A percentile compares a stretch with the other conserved stretches of the same genome.
Evolutionary conservation across 2,113 vertebrate genomes (phyloP).

Genomic region (Blennius ocellaris): DNA sequence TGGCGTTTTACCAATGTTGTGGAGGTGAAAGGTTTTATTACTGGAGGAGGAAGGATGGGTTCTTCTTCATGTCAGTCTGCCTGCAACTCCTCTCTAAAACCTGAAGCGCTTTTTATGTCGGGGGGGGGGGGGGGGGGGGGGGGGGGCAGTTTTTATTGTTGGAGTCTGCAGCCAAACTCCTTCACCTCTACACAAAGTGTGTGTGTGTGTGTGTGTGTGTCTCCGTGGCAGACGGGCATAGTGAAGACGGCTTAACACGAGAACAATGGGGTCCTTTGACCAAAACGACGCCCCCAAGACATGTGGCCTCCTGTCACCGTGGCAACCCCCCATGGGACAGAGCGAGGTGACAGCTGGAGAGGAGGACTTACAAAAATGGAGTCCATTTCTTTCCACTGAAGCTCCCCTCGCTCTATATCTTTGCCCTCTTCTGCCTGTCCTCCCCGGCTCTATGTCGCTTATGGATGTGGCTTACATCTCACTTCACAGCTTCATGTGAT

Average conservation of each 20-base stretch:
- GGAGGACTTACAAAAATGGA: constrained; percentile 79
- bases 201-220: constrained; percentile 22
- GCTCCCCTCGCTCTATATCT: constrained; percentile 56
- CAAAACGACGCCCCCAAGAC: constrained; percentile 86
- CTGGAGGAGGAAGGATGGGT: too few relatives aligned
- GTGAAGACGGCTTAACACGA: constrained; percentile 84
- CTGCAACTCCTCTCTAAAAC: constrained; percentile 18
- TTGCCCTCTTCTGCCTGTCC: constrained; percentile 42
- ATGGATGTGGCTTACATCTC: constrained; percentile 56
- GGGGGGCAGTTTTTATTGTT: constrained; percentile 28
- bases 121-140: too few relatives aligned
- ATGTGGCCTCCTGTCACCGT: constrained; percentile 88
- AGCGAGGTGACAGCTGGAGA: constrained; percentile 85
- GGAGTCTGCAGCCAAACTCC: constrained; percentile 23
- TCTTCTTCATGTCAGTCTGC: too few relatives aligned
- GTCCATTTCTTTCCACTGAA: constrained; percentile 79
- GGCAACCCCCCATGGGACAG: constrained; percentile 85
- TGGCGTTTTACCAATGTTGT: too few relatives aligned
- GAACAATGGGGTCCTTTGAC: constrained; percentile 88
- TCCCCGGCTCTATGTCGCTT: constrained; percentile 15
- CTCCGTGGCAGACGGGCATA: constrained; percentile 78
- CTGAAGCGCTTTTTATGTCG: constrained; percentile 23
- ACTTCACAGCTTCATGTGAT: constrained; percentile 64
- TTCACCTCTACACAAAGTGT: constrained; percentile 36
- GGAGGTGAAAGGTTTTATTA: too few relatives aligned